These are phyloP conservation scores for Sarcophaga bullata DNA, from an alignment of 1,140 invertebrate species.

Conservation along the genomic window DNA sequence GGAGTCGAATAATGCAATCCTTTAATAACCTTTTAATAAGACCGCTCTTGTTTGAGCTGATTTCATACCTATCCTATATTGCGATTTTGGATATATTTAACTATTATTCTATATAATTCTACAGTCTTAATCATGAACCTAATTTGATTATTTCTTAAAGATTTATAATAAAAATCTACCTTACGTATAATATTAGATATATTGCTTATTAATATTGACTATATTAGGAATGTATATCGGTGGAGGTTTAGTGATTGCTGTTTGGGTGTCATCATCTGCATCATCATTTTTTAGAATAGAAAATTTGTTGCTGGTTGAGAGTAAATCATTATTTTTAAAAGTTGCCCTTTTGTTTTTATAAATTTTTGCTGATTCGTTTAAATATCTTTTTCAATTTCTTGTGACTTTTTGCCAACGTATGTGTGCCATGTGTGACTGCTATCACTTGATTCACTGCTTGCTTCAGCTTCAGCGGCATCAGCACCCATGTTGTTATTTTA, in stretches of 20 bases:
- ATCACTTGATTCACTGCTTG: neutral
- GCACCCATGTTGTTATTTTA: neutral
- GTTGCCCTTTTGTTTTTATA: neutral
- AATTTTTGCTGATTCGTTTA: neutral
- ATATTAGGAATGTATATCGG: too few species aligned
- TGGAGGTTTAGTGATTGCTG: too few species aligned
- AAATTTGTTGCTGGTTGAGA: neutral
- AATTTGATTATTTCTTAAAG: too few species aligned
- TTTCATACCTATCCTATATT: too few species aligned
- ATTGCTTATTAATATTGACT: too few species aligned
- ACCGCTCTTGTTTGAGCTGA: constrained; percentile 25
- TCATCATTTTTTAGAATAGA: too few species aligned
- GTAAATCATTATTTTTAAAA: neutral
- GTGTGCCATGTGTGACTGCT: too few species aligned
- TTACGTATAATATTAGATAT: too few species aligned
- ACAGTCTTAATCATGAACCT: too few species aligned
- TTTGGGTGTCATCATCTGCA: too few species aligned
- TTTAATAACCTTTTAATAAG: constrained; percentile 49
- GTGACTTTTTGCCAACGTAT: neutral
- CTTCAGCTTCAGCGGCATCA: neutral
- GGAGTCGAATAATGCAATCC: constrained; percentile 49
- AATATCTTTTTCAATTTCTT: neutral
- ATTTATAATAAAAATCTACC: too few species aligned
- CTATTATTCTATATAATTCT: too few species aligned
- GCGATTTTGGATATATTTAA: constrained; percentile 25